These are phyloP conservation scores for Pyrrhia umbra DNA, from an alignment of 2,888 invertebrate species.

Conservation along the genomic window DNA sequence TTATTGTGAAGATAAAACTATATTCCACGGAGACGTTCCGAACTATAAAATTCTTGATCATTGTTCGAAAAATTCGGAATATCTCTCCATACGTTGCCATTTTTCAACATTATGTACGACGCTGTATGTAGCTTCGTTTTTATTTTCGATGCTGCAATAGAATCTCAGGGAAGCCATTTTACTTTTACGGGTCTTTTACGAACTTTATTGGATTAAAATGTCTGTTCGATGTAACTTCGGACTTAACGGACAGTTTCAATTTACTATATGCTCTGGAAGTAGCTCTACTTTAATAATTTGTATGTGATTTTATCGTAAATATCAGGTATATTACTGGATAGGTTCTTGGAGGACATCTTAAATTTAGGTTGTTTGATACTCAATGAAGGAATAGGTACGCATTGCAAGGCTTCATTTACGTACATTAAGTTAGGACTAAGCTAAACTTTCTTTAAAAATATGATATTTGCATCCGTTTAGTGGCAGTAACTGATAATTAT, in stretches of 20 bases:
- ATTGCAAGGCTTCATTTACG: no score
- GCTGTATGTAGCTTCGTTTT: slow-evolving; percentile 23
- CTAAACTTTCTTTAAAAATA: no score
- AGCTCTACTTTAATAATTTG: slow-evolving; percentile 8
- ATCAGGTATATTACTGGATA: slow-evolving; percentile 3
- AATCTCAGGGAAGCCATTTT: slow-evolving; percentile 51
- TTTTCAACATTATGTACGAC: slow-evolving; percentile 28
- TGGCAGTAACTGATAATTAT: no score
- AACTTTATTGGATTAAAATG: slow-evolving; percentile 59
- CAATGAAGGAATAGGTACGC: no score
- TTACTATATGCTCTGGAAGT: slow-evolving; percentile 7
- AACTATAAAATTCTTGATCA: slow-evolving; percentile 42
- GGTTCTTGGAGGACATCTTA: no score
- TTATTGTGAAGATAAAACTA: slow-evolving; percentile 43
- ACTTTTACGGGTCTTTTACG: slow-evolving; percentile 55
- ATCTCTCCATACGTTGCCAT: slow-evolving; percentile 11
- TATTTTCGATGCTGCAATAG: slow-evolving; percentile 51
- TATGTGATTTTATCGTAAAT: slow-evolving; percentile 12
- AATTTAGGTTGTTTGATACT: neutral
- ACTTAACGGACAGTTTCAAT: slow-evolving; percentile 25
- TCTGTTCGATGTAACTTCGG: slow-evolving; percentile 38
- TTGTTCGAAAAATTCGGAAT: slow-evolving; percentile 32
- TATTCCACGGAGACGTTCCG: slow-evolving; percentile 39
- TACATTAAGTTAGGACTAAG: no score
- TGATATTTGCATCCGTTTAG: no score